Evolutionary conservation across 2,797 vertebrate species (phyloP).

Genomic region (Triplophysa bombifrons): DNA sequence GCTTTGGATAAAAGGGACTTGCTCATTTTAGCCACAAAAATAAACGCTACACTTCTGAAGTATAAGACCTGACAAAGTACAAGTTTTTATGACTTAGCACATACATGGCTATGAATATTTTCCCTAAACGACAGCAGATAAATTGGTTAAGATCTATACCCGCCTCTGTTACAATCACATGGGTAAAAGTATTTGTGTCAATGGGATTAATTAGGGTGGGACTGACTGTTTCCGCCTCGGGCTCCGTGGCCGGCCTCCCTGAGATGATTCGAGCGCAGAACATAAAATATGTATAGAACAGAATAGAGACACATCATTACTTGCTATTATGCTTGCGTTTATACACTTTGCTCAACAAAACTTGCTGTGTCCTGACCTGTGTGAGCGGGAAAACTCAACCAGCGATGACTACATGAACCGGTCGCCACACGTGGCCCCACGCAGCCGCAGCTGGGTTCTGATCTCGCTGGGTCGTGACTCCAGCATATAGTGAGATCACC

Average conservation of each 20-base stretch:
- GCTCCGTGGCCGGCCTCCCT: conserved; percentile 11
- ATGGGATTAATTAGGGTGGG: conserved; percentile 41
- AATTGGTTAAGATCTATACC: conserved; percentile 15
- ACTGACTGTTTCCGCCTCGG: conserved; percentile 18
- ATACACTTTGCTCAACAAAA: conserved; percentile 32
- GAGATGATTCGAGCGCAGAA: conserved; percentile 13
- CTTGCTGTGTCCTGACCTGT: conserved; percentile 5
- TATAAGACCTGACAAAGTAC: neutral
- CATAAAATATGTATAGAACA: conserved; percentile 27
- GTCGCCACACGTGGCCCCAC: conserved; percentile 35
- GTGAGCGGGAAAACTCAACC: conserved; percentile 42
- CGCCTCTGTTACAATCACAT: conserved; percentile 29
- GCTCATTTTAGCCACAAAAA: neutral
- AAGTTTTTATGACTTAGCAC: neutral
- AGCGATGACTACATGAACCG: conserved; percentile 21
- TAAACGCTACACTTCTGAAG: neutral
- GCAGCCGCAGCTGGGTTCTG: conserved; percentile 6
- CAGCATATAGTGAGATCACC: conserved; percentile 24
- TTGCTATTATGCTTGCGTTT: conserved; percentile 48
- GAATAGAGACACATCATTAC: conserved; percentile 47
- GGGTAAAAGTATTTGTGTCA: conserved; percentile 37
- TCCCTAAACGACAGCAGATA: neutral
- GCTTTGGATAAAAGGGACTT: too few species aligned
- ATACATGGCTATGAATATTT: neutral
- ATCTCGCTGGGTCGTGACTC: conserved; percentile 29